A percentile compares a stretch with the other conserved stretches of the same genome.
These are phyloP conservation scores for Sinonovacula constricta DNA, from an alignment of 1,140 invertebrate species.

Conservation along the genomic window DNA sequence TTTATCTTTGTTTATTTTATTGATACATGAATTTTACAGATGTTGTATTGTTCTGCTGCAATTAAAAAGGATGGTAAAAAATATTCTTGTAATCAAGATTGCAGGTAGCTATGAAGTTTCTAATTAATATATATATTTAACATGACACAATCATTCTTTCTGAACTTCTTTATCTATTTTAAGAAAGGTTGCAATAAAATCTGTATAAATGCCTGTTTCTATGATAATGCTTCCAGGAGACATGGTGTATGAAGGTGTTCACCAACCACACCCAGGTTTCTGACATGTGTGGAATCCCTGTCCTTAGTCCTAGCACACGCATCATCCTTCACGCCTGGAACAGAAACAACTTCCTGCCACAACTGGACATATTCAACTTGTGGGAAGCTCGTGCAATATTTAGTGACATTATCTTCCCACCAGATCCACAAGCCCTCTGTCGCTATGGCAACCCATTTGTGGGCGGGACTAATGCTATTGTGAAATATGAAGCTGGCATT, in stretches of 20 bases:
- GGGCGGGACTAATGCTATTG: conserved; percentile 52
- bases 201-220: too few relatives aligned
- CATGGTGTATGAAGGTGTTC: conserved; percentile 45
- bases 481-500: conserved; percentile 57
- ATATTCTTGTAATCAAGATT: too few relatives aligned
- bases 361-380: conserved; percentile 23
- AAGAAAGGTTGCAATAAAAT: too few relatives aligned
- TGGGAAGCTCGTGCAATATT: conserved; percentile 48
- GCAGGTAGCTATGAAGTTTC: too few relatives aligned
- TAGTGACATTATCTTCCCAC: conserved; percentile 49
- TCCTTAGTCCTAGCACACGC: conserved; percentile 15
- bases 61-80: too few relatives aligned
- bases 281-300: conserved; percentile 52
- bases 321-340: conserved; percentile 52
- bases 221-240: too few relatives aligned
- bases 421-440: conserved; percentile 30
- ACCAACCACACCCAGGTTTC: conserved; percentile 17
- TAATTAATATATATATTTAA: neutral
- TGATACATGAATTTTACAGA: too few relatives aligned
- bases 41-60: too few relatives aligned
- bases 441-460: conserved; percentile 55
- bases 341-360: conserved; percentile 49
- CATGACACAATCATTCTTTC: neutral
- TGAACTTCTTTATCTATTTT: too few relatives aligned
- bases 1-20: too few relatives aligned